Conservation (phyloP, 2,113 vertebrate species). For the Myocastor coypus region DNA sequence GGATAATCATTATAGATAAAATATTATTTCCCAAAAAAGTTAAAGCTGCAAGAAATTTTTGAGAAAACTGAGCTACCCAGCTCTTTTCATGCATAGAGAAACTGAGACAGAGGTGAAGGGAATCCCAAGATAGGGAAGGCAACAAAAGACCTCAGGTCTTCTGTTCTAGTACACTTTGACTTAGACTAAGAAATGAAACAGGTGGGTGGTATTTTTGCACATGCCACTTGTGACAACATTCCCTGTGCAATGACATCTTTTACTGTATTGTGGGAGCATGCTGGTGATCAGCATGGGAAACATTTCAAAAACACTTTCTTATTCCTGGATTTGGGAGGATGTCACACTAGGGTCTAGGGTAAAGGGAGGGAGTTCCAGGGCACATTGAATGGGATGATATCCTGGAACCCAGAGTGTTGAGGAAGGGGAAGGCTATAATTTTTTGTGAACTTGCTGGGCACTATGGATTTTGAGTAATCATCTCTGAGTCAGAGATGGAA, state of each 20-base stretch:
- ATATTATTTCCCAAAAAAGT: not conserved
- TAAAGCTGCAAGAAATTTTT: not conserved
- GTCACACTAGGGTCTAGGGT: not conserved
- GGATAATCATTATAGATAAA: not conserved
- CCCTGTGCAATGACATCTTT: not conserved
- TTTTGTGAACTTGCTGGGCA: not conserved
- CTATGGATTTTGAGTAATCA: not conserved
- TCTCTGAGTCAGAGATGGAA: not conserved
- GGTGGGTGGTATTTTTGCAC: not conserved
- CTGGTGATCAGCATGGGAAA: accelerated
- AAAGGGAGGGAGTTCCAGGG: too few species aligned
- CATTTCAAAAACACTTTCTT: not conserved
- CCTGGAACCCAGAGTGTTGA: accelerated
- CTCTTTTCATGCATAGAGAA: not conserved
- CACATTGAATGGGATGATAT: accelerated
- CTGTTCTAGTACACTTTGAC: not conserved
- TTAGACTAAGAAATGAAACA: not conserved
- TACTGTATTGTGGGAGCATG: not conserved
- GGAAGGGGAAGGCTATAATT: not conserved
- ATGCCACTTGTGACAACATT: not conserved
- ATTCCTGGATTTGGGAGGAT: not conserved
- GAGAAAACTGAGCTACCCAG: not conserved
- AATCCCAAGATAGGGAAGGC: accelerated
- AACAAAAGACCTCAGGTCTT: not conserved
- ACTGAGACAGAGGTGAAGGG: not conserved